These are phyloP conservation scores for Campylorhamphus procurvoides DNA, from an alignment of 2,113 vertebrate species.

Conservation along the genomic window DNA sequence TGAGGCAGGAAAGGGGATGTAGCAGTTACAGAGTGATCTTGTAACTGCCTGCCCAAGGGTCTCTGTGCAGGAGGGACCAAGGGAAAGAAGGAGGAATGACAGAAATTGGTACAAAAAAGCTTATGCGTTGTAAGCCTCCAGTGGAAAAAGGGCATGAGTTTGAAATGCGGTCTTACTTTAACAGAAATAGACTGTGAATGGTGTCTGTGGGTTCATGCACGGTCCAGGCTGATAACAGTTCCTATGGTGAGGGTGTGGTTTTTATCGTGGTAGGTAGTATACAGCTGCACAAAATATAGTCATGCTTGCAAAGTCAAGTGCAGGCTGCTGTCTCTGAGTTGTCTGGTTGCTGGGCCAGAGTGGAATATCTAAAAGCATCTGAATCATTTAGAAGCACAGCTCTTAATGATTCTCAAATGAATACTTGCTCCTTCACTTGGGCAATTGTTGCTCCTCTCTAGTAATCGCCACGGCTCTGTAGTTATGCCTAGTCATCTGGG, in stretches of 20 bases:
- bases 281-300: conserved; percentile 37
- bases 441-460: background rate
- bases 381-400: conserved; percentile 22
- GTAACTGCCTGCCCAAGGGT: background rate
- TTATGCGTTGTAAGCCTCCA: background rate
- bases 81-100: background rate
- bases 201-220: background rate
- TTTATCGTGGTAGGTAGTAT: background rate
- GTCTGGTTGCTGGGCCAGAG: background rate
- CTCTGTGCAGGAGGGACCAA: background rate
- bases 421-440: background rate
- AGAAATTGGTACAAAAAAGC: background rate
- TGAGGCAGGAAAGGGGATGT: background rate
- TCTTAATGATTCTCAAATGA: background rate
- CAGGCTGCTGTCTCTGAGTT: background rate
- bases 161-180: background rate
- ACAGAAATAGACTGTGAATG: background rate
- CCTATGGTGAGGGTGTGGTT: background rate
- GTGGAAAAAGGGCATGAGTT: background rate
- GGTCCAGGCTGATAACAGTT: conserved; percentile 20
- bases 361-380: conserved; percentile 22
- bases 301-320: conserved; percentile 29
- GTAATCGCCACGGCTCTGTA: background rate
- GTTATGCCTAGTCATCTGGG: background rate
- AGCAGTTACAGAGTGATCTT: background rate